Conservation (phyloP, 2,797 vertebrate species). For the Chelmon rostratus region DNA sequence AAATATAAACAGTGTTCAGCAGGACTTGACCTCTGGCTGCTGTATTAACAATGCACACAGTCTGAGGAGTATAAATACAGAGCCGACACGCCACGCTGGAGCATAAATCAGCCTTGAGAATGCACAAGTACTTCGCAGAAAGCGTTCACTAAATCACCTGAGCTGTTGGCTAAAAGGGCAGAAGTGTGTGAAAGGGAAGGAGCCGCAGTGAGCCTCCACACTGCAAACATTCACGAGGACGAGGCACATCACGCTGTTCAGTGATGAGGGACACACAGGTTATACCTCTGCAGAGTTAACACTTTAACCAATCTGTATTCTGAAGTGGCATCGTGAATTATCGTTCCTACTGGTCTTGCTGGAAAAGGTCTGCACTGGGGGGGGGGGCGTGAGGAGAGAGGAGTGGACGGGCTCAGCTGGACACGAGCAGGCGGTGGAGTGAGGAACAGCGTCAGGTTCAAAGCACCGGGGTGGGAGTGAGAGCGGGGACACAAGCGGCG, state of each 20-base stretch:
- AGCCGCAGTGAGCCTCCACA: neutral
- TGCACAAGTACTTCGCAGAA: constrained; percentile 9
- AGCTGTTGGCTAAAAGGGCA: constrained; percentile 12
- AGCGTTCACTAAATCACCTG: constrained; percentile 49
- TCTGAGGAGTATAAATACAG: constrained; percentile 49
- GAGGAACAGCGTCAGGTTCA: constrained; percentile 51
- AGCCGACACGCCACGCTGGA: constrained; percentile 22
- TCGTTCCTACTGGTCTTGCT: constrained; percentile 11
- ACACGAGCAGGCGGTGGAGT: constrained; percentile 49
- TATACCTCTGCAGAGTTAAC: constrained; percentile 32
- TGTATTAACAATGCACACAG: constrained; percentile 40
- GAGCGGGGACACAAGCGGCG: neutral
- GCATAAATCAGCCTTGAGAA: constrained; percentile 46
- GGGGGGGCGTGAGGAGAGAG: constrained; percentile 45
- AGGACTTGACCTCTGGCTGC: constrained; percentile 36
- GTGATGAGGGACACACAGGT: constrained; percentile 23
- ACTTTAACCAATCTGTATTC: constrained; percentile 27
- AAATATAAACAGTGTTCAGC: constrained; percentile 47
- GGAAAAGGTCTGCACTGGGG: constrained; percentile 27
- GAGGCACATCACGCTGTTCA: constrained; percentile 3
- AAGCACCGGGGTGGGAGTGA: constrained; percentile 44
- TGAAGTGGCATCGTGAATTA: constrained; percentile 7
- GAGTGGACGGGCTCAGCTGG: constrained; percentile 49
- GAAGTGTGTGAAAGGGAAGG: neutral
- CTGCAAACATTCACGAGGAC: constrained; percentile 20